Evolutionary conservation across 2,113 vertebrate species (phyloP).

Genomic region (Myotis lucifugus): DNA sequence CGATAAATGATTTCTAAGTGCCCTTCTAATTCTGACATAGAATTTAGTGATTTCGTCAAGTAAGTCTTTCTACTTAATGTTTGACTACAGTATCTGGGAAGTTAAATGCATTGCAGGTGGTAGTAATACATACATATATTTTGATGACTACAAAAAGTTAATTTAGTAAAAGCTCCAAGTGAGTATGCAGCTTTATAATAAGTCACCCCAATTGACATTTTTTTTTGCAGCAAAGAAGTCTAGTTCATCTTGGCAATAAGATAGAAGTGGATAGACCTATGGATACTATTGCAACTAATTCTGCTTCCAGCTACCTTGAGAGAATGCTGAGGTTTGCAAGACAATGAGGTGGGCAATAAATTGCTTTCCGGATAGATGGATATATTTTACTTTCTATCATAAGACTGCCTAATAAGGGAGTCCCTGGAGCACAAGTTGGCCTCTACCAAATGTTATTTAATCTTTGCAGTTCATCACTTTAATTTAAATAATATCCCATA

Average conservation of each 20-base stretch:
- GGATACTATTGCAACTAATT: slow-evolving; percentile 3
- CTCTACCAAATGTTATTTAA: slow-evolving; percentile 52
- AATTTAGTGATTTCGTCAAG: background rate
- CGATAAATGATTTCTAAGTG: background rate
- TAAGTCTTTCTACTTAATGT: background rate
- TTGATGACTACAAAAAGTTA: background rate
- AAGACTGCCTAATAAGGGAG: slow-evolving; percentile 58
- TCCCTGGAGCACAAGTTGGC: slow-evolving; percentile 26
- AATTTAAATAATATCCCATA: slow-evolving; percentile 57
- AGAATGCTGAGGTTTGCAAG: slow-evolving; percentile 57
- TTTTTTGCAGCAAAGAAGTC: background rate
- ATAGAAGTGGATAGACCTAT: background rate
- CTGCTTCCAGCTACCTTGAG: slow-evolving; percentile 37
- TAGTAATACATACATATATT: background rate
- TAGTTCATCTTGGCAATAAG: slow-evolving; percentile 17
- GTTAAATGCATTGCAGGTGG: background rate
- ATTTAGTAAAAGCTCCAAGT: slow-evolving; percentile 31
- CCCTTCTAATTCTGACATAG: background rate
- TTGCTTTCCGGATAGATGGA: slow-evolving; percentile 29
- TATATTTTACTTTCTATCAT: slow-evolving; percentile 53
- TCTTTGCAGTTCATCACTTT: slow-evolving; percentile 37
- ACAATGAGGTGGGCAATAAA: slow-evolving; percentile 33
- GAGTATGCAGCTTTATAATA: background rate
- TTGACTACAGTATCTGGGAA: background rate
- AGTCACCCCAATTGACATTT: background rate